Base-by-base conservation (phyloP, 2,113 vertebrate species). In the Vimba vimba region DNA sequence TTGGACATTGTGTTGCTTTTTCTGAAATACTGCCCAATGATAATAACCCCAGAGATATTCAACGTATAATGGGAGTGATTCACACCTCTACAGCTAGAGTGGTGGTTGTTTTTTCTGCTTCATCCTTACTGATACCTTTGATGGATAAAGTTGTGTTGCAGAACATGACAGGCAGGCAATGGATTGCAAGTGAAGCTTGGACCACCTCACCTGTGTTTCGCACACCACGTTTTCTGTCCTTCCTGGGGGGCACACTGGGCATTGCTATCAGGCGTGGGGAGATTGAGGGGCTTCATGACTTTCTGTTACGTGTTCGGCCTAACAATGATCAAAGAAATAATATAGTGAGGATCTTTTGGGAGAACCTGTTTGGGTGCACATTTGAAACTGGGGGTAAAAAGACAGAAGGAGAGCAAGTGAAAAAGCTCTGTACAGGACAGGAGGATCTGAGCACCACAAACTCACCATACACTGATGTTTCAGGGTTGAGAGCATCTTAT, bases 211-310 rank as follows among this genome's bases (percentile, higher is more conserved):
- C 87, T 30, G 76, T 87, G 23, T 91, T 93, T 2, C 91, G 87
- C 13, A 92, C 88, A 0, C 82, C 80, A 0, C 84, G 68, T 21
- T 78, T 25, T 1, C 43, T 45, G 71, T 13, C 71, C 12, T 17
- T 47, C 3, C 39, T 75, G 43, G n/a, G 6, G n/a, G 94, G 94
- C 13, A 93, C 93, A 6, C 88, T 95, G 74, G 93, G 94, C 0
- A 91, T 95, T 21, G 92, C 94, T 10, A 94, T 94, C 25, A 91
- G 92, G 25, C 90, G 89, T 75, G 94, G 94, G 43, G 91, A 94
- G 76, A 94, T 95, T 71, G 76, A 88, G 57, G 91, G 91, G 1
- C 91, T 95, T 52, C 85, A 25, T 55, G 89, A 94, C 2, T 94
- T 93, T 74, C 88, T 95, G 9, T 60, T 50, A 45, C 33, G 12